Evolutionary conservation across 2,113 vertebrate genomes (phyloP).

Genomic region (Phalacrocorax brasilianus): DNA sequence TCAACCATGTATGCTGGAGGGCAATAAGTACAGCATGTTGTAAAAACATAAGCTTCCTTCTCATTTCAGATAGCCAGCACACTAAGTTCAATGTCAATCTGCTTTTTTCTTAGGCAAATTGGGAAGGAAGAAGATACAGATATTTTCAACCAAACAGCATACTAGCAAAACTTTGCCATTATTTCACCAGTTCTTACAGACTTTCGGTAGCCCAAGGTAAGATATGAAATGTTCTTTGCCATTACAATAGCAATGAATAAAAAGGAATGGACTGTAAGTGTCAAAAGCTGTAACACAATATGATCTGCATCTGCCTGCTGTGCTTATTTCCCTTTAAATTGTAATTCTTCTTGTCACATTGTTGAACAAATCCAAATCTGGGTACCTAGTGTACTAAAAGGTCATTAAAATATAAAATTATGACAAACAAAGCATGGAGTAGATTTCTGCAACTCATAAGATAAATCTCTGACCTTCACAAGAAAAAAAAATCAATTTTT

Average conservation of each 20-base stretch:
- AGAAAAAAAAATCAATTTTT: neutral
- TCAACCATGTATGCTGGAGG: neutral
- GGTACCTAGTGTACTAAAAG: neutral
- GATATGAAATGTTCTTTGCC: neutral
- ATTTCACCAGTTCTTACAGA: neutral
- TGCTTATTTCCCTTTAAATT: neutral
- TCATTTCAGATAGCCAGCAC: neutral
- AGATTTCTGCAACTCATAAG: neutral
- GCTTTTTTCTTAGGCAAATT: neutral
- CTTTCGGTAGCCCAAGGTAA: neutral
- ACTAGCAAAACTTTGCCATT: neutral
- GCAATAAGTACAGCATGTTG: neutral
- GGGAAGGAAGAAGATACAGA: neutral
- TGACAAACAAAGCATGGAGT: neutral
- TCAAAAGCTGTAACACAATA: neutral
- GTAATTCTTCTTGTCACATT: neutral
- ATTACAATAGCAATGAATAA: neutral
- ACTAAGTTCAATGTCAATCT: neutral
- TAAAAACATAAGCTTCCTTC: neutral
- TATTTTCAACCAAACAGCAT: neutral
- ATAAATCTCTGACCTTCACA: neutral
- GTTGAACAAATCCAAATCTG: neutral
- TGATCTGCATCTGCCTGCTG: accelerated
- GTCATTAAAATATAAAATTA: neutral
- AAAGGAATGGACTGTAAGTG: neutral